Evolutionary conservation across 2,797 vertebrate species (phyloP).

Genomic region (Morelia viridis): DNA sequence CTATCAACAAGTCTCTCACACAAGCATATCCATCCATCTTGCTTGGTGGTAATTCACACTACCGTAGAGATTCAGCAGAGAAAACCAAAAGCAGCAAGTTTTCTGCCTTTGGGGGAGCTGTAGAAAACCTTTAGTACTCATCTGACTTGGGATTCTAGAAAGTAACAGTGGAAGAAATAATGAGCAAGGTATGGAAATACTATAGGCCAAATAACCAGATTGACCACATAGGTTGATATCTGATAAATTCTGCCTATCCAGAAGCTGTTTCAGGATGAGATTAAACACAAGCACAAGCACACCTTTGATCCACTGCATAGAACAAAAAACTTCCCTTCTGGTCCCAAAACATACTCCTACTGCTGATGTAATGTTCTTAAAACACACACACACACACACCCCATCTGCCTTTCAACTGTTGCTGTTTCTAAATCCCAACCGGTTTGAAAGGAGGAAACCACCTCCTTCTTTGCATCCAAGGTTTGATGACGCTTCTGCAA

Average conservation of each 20-base stretch:
- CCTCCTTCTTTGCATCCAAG: not conserved
- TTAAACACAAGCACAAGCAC: not conserved
- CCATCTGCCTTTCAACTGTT: not conserved
- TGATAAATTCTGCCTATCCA: not conserved
- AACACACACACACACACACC: too few relatives aligned
- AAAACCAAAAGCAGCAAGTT: not conserved
- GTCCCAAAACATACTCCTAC: not conserved
- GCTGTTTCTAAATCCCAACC: not conserved
- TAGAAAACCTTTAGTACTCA: not conserved
- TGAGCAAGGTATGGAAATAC: not conserved
- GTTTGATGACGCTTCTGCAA: not conserved
- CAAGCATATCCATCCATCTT: not conserved
- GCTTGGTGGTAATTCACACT: not conserved
- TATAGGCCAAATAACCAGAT: not conserved
- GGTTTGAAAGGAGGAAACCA: not conserved
- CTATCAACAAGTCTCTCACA: not conserved
- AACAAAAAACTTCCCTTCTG: not conserved
- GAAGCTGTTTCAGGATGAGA: not conserved
- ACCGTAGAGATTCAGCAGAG: not conserved
- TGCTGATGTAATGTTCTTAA: not conserved
- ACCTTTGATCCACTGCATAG: not conserved
- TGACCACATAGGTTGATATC: not conserved
- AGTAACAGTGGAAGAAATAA: not conserved
- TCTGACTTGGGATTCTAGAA: not conserved
- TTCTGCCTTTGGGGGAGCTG: not conserved